Conservation (phyloP, 1,140 invertebrate species). For the Drosophila sp. region DNA sequence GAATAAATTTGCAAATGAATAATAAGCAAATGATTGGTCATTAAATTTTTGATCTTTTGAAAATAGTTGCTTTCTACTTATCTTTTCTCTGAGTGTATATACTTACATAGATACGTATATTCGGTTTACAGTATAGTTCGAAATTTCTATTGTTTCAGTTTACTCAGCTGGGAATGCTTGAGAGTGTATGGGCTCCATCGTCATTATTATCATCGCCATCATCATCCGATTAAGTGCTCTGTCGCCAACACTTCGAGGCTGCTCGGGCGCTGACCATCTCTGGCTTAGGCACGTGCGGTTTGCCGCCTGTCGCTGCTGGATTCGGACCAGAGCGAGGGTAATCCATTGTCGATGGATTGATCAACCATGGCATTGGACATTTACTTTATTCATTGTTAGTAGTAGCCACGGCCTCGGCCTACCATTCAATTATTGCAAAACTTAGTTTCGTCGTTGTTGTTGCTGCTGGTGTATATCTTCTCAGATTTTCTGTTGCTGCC, state of each 20-base stretch:
- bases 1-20: too few relatives aligned
- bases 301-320: background rate
- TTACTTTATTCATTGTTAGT: conserved; percentile 21
- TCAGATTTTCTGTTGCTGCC: conserved; percentile 6
- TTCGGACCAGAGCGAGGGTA: background rate
- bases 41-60: too few relatives aligned
- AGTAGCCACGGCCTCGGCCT: background rate
- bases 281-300: conserved; percentile 32
- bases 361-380: conserved; percentile 27
- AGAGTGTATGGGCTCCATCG: too few relatives aligned
- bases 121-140: too few relatives aligned
- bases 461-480: conserved; percentile 1
- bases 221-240: conserved; percentile 6
- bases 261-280: background rate
- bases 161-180: too few relatives aligned
- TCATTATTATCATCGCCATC: background rate
- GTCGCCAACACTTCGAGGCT: conserved; percentile 10
- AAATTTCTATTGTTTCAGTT: too few relatives aligned
- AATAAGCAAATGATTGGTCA: too few relatives aligned
- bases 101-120: too few relatives aligned
- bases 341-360: conserved; percentile 26
- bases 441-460: conserved; percentile 10
- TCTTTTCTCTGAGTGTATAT: too few relatives aligned
- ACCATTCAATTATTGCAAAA: conserved; percentile 17
- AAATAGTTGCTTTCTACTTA: too few relatives aligned